Base-by-base conservation (phyloP, 1,140 invertebrate species). In the Drosophila baimaii region DNA sequence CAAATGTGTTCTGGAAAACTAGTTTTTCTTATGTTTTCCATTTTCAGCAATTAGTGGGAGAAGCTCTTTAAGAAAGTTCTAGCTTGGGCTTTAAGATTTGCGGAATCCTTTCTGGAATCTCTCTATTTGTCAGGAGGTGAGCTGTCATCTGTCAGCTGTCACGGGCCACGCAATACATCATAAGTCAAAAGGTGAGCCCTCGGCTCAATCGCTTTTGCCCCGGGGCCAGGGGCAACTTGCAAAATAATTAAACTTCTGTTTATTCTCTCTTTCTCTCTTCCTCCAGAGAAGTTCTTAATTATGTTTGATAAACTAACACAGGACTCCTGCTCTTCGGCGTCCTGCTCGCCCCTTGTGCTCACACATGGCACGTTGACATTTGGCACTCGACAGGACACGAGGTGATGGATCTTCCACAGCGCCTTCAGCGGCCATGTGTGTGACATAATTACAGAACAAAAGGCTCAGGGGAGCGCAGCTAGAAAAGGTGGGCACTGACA, bases 231-330 rank as follows among this genome's bases (percentile, higher is more conserved):
- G 19, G 41, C 63, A 52, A 58, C 81, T 78, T 61, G 84, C 77
- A 69, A 83, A 89, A 89, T 89, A 89, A 89, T 89, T 89, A 89
- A 89, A 89, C 80, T 89, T 89, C 80, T 89, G 84, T 84, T 84
- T 89, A 89, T 89, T 81, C 77, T 85, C 81, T 64, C 58, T 56
- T 31, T 31, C 44, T 33, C 55, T 19, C 44, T 15, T 23, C n/a
- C 37, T 35, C 44, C 37, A 35, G n/a, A 43, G 65, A 71, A 79
- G 65, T 86, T 89, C 83, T 83, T 86, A 86, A 86, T 86, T 86
- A 88, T 86, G 80, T 86, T 86, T 86, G 83, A 83, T 71, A 79
- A 77, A 86, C 75, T 76, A 88, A 82, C 75, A 77, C 54, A 37
- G 65, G 43, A 35, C 13, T 52, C 51, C 33, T 68, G 23, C 49